Evolutionary conservation across 2,888 invertebrate genomes (phyloP).

Genomic region (Crepidodera aurea): DNA sequence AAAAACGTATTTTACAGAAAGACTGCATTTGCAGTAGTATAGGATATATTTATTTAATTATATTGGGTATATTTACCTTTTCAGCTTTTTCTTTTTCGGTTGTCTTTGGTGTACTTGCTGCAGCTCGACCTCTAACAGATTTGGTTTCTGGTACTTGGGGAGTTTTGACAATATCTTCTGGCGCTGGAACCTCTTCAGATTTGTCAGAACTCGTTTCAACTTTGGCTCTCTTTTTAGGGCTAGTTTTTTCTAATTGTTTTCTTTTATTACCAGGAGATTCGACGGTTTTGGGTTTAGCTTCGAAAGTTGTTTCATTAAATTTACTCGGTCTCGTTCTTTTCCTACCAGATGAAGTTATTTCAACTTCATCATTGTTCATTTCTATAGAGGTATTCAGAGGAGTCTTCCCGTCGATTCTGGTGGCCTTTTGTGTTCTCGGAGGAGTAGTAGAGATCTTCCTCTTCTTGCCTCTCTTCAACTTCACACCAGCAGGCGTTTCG

Average conservation of each 20-base stretch:
- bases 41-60: too few species aligned
- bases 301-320: conserved; percentile 71
- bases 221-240: conserved; percentile 51
- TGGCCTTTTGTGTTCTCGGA: conserved; percentile 53
- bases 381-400: conserved; percentile 32
- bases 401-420: conserved; percentile 44
- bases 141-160: background rate
- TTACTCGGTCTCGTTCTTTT: conserved; percentile 71
- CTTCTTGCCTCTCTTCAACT: conserved; percentile 61
- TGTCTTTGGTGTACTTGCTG: conserved; percentile 27
- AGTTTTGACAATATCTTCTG: conserved; percentile 12
- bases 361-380: conserved; percentile 57
- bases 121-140: background rate
- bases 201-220: conserved; percentile 25
- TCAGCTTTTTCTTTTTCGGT: background rate
- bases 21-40: too few species aligned
- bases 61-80: background rate
- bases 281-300: conserved; percentile 51
- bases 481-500: conserved; percentile 65
- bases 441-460: conserved; percentile 49
- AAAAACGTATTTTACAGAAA: too few species aligned
- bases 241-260: conserved; percentile 52
- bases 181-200: conserved; percentile 21
- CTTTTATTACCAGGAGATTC: conserved; percentile 48
- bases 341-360: conserved; percentile 71